These are phyloP conservation scores for Pangasius djambal DNA, from an alignment of 2,797 vertebrate species.

Conservation along the genomic window DNA sequence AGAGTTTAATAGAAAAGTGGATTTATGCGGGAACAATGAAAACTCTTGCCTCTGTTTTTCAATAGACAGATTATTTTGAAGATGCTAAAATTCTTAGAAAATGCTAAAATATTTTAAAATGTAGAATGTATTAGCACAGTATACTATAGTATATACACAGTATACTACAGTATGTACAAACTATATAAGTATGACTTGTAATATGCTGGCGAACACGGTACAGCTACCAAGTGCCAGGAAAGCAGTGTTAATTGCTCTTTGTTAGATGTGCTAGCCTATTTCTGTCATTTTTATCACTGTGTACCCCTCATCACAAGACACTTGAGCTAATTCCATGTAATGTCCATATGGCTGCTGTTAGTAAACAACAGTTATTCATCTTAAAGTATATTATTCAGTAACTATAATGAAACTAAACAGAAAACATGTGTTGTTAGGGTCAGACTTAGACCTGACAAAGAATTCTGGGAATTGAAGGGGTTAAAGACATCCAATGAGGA, in stretches of 20 bases:
- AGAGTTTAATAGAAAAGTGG: not conserved
- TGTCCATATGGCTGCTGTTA: not conserved
- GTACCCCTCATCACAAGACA: not conserved
- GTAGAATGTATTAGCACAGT: not conserved
- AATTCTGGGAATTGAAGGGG: not conserved
- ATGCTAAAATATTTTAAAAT: not conserved
- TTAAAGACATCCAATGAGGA: not conserved
- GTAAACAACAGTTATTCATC: not conserved
- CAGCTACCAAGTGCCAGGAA: not conserved
- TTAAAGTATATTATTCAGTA: not conserved
- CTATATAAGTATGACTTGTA: not conserved
- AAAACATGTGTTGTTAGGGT: not conserved
- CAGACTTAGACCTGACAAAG: not conserved
- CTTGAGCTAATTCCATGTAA: constrained; percentile 1
- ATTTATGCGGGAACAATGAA: not conserved
- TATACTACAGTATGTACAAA: too few relatives aligned
- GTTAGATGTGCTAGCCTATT: not conserved
- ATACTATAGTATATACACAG: not conserved
- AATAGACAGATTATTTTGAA: not conserved
- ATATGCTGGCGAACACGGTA: not conserved
- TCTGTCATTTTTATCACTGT: not conserved
- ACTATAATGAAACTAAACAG: not conserved
- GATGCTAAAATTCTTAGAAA: not conserved
- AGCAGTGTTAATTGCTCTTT: not conserved
- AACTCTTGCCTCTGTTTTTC: not conserved